phyloP scores from a whole-genome alignment of 2,888 invertebrate genomes.

The Leptodirus hochenwartii region DNA sequence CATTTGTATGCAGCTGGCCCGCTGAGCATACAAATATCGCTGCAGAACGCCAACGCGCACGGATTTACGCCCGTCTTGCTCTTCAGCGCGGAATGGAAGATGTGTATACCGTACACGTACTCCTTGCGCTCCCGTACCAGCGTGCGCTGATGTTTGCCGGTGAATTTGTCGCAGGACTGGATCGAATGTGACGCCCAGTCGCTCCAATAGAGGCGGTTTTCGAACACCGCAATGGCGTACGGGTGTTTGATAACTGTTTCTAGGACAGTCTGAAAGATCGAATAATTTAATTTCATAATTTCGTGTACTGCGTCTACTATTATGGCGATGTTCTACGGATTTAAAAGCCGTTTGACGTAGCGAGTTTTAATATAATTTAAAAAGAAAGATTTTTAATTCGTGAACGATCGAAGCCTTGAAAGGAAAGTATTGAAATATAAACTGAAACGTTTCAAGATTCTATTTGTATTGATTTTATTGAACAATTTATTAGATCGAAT shows the following conservation, averaged over 20 bases:
- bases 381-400: too few species aligned
- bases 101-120: constrained; percentile 44
- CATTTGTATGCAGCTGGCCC: constrained; percentile 39
- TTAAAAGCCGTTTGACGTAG: too few species aligned
- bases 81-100: constrained; percentile 54
- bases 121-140: constrained; percentile 32
- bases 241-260: constrained; percentile 57
- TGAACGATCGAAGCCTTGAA: too few species aligned
- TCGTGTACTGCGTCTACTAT: too few species aligned
- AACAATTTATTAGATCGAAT: not conserved
- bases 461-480: too few species aligned
- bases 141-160: constrained; percentile 40
- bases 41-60: constrained; percentile 44
- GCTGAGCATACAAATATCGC: constrained; percentile 58
- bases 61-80: constrained; percentile 34
- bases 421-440: too few species aligned
- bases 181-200: constrained; percentile 67
- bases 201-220: constrained; percentile 77
- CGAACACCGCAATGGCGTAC: constrained; percentile 70
- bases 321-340: too few species aligned
- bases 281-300: constrained; percentile 4
- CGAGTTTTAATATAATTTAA: too few species aligned
- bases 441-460: too few species aligned
- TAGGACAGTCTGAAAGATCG: constrained; percentile 23
- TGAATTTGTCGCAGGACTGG: constrained; percentile 60